Percentiles rank a stretch among this genome's conserved stretches.
These are phyloP conservation scores for Aromia moschata DNA, from an alignment of 2,888 invertebrate species.

Conservation along the genomic window DNA sequence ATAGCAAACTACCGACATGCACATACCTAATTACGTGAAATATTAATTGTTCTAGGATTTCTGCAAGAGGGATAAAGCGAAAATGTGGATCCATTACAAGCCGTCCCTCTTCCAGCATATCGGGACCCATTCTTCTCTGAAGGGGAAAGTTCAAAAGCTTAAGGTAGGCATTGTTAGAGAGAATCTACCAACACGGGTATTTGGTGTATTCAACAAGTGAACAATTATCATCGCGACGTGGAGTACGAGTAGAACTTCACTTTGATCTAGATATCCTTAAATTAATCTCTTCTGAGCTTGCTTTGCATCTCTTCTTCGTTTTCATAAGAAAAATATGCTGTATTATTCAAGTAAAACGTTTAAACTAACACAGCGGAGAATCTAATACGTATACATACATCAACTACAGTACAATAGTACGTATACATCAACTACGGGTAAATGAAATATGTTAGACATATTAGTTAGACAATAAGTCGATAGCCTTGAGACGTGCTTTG, in stretches of 20 bases:
- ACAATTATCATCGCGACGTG: background rate
- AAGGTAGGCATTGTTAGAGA: slow-evolving; percentile 69
- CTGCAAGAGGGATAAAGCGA: slow-evolving; percentile 80
- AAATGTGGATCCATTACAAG: slow-evolving; percentile 86
- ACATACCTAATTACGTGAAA: background rate
- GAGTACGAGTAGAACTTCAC: background rate
- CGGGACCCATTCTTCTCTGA: slow-evolving; percentile 92
- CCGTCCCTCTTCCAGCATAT: slow-evolving; percentile 96
- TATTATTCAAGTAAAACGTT: background rate
- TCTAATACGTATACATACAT: no score
- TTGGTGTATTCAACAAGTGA: background rate
- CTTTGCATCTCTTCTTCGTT: background rate
- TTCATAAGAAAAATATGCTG: background rate
- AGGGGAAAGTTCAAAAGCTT: slow-evolving; percentile 95
- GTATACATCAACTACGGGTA: no score
- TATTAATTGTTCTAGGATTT: slow-evolving; percentile 73
- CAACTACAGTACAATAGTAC: no score
- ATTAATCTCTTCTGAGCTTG: background rate
- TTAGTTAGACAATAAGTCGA: no score
- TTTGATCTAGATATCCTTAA: background rate
- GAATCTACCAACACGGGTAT: slow-evolving; percentile 10
- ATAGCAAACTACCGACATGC: no score
- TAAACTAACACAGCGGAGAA: no score
- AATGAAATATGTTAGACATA: no score
- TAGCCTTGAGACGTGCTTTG: no score